Base-by-base conservation (phyloP, 1,140 invertebrate species). In the Teleopsis dalmanni region DNA sequence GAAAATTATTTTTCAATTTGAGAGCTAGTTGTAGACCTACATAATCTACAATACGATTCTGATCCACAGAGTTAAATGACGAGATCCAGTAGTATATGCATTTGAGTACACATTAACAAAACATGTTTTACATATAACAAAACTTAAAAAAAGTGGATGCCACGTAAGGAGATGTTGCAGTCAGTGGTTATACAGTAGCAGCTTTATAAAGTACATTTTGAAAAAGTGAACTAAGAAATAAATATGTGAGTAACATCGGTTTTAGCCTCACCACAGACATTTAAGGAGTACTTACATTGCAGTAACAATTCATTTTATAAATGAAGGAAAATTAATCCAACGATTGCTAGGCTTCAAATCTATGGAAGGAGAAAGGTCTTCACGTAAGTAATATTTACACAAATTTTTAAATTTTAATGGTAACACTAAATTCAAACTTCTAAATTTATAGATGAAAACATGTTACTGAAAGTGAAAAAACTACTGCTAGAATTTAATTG, bases 401-500 rank as follows among this genome's bases (percentile, higher is more conserved):
- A 13, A 9, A 16, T 43, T 10, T 43, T 27, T 13, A 26, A 26
- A 9, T 27, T 43, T 14, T 27, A n/a, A 25, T n/a, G 9, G 13
- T 4, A 16, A 11, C 14, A 6, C n/a, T 14, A 25, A 43, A 21
- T 11, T 41, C 19, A 29, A 38, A 25, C 41, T 4, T 40, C 41
- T 41, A 21, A 31, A 23, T 51, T 38, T 41, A 10, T 14, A 41
- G 37, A 33, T 26, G 13, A 35, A 11, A 47, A 41, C 47, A 23
- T 47, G 13, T 25, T 21, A 22, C 11, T 14, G 16, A 51, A 47
- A 47, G 48, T 51, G 27, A 11, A 26, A 3, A 22, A 41, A 3
- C 41, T 35, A 10, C 23, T 54, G 18, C 3, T 42, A 5, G 29
- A 41, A 16, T 45, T 55, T 16, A 36, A 37, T 35, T 52, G 21